Evolutionary conservation across 2,113 vertebrate genomes (phyloP), one percentile per base, ranked within the genome.

Genomic region (Notarius lentiginosus): DNA sequence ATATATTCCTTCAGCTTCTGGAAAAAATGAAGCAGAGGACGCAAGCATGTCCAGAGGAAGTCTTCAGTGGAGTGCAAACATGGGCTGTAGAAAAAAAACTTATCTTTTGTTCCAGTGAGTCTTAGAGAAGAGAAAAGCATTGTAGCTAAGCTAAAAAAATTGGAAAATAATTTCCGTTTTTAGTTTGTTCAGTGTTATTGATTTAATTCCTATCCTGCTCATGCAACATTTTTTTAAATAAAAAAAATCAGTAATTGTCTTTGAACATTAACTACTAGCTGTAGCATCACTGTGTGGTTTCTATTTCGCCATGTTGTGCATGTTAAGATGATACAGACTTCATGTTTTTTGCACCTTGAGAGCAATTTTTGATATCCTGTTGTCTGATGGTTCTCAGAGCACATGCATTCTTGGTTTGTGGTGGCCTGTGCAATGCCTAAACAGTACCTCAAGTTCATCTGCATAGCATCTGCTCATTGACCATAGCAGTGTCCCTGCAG

Each of bases 1-100:
- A 63, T 47, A 49, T 73, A 65, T 82, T 68, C 12, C 55, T 55
- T 24, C 41, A 27, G 30, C 30, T 81, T 82, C 66, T 89, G 86
- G 86, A 86, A 89, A 86, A 83, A 85, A 82, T 86, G 56, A 85
- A 66, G 83, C 18, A 30, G 63, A 68, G 55, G 63, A 85, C 82
- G 65, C 66, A 60, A 72, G 61, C 56, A 47, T 47, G 55, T 87
- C 60, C 66, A 86, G 70, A 87, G 86, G 79, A 89, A 75, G 80
- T 84, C 20, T 58, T 76, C 41, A 79, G 47, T 56, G 76, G 70
- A 73, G 77, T 83, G 55, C 70, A 87, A 87, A 82, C 79, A 85
- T 30, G 27, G 47, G 34, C 34, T 51, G 56, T 24, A 83, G 49
- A n/a, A 72, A 60, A 27, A 58, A 27, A 72, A 15, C 83, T 86